Evolutionary conservation across 1,140 invertebrate species (phyloP), one percentile per base, ranked within the genome.

Genomic region (Araneus ventricosus): DNA sequence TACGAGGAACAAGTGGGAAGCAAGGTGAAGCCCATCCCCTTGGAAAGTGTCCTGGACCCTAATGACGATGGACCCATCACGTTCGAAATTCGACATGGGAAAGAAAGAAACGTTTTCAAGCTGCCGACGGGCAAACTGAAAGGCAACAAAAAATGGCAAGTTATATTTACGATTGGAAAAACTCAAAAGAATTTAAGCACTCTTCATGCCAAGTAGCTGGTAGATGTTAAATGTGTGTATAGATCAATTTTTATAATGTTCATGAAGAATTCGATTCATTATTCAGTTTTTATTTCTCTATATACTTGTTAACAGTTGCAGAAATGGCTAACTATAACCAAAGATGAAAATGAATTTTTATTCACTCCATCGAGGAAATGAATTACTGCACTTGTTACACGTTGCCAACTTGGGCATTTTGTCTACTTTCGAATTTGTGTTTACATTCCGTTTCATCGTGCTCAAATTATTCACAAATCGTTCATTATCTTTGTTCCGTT

Each of bases 121-220:
- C 88, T 94, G 61, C 94, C 94, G 27, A 89, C 94, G 2, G 88
- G 75, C n/a, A 93, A 93, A 41, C 67, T 94, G n/a, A 94, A 93
- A 41, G 80, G 93, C 59, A 93, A 94, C 91, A 94, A 94, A 88
- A 94, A 94, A 93, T 94, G 94, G 94, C 94, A 94, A 90, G 94
- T 94, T 70, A 94, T 89, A 88, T 94, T 94, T 93, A 94, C 94
- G n/a, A 94, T 94, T 63, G 94, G 91, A 17, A 94, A 94, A 89
- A 39, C 57, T 57, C 85, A 84, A 84, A 89, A 93, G 34, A 39
- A 39, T 88, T 59, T 63, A 41, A 87, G n/a, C 37, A 45, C 57
- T 24, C 59, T 93, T 82, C 87, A 67, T 93, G 70, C 92, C 87
- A 88, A 93, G 92, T 93, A 93, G 92, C 24, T 92, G 45, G 63